These are phyloP conservation scores for Hycleus phaleratus DNA, from an alignment of 1,140 invertebrate species.

Conservation along the genomic window DNA sequence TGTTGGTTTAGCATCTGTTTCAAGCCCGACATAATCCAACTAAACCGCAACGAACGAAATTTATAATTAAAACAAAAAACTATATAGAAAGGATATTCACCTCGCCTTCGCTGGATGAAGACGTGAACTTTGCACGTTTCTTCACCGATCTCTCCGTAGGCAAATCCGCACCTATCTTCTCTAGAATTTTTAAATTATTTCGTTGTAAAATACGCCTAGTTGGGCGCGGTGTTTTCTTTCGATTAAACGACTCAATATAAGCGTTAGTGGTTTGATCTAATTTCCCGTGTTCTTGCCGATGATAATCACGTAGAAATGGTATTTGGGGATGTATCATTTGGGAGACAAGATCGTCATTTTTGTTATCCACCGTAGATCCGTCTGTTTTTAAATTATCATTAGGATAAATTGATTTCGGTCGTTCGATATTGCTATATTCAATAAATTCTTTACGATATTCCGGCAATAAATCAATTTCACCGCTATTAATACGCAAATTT, in stretches of 20 bases:
- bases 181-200: background rate
- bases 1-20: constrained; percentile 16
- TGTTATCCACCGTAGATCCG: background rate
- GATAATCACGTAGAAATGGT: background rate
- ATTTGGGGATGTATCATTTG: constrained; percentile 3
- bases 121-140: constrained; percentile 20
- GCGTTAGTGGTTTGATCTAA: constrained; percentile 28
- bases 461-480: constrained; percentile 31
- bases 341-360: background rate
- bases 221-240: background rate
- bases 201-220: background rate
- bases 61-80: background rate
- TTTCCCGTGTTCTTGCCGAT: constrained; percentile 11
- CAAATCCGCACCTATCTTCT: constrained; percentile 28
- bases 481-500: constrained; percentile 39
- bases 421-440: constrained; percentile 26
- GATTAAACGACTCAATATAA: constrained; percentile 24
- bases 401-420: constrained; percentile 22
- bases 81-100: constrained; percentile 16
- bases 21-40: constrained; percentile 22
- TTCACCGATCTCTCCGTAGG: constrained; percentile 30
- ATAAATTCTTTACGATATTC: constrained; percentile 38
- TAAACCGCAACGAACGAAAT: constrained; percentile 5
- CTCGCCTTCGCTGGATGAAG: constrained; percentile 26
- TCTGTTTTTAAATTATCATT: constrained; percentile 26